Base-by-base conservation (phyloP, 2,888 invertebrate genomes). In the Thecophora atra region DNA sequence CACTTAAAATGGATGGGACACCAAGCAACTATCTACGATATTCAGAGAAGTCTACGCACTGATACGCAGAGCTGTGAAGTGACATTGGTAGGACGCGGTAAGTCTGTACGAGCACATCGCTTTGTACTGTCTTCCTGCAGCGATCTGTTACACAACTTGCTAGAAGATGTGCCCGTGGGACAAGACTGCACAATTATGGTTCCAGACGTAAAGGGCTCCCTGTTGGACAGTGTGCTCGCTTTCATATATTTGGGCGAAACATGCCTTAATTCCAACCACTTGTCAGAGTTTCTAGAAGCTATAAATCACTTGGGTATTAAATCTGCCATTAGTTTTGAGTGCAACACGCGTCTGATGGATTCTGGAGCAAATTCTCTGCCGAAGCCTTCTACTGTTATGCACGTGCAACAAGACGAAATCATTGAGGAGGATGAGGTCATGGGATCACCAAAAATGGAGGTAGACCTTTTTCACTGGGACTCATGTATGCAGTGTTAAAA, bases 1-100 rank as follows among this genome's bases (percentile, higher is more conserved):
- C 81, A 85, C 72, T 78, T 86, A 19, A 86, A 85, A 78, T 86
- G 86, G 86, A 85, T 86, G 84, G 85, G 86, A 28, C 86, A 86
- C 78, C 80, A 84, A 73, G 79, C 81, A 70, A 85, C 85, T 52
- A 82, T 86, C 68, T 82, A 86, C 75, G 85, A 86, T 72, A 83
- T 86, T 54, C 86, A 86, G 72, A 82, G 83, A 68, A 77, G 78
- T 64, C 77, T 86, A 15, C 81, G 82, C 30, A 78, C 79, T 56
- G 85, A 84, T 76, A 77, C 78, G 44, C 78, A 81, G 24, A 80
- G 80, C 54, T 85, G 84, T 76, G 86, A 86, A 74, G 85, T 86
- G 42, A 78, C 82, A 7, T 75, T 86, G 7, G 82, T 82, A 30
- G 84, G 82, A 68, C 83, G 82, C 70, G 85, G 83, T 2, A 78